Percentiles rank a stretch among this genome's conserved stretches.
Evolutionary conservation across 2,888 invertebrate species (phyloP).

Genomic region (Drosophila parthenogenetica): DNA sequence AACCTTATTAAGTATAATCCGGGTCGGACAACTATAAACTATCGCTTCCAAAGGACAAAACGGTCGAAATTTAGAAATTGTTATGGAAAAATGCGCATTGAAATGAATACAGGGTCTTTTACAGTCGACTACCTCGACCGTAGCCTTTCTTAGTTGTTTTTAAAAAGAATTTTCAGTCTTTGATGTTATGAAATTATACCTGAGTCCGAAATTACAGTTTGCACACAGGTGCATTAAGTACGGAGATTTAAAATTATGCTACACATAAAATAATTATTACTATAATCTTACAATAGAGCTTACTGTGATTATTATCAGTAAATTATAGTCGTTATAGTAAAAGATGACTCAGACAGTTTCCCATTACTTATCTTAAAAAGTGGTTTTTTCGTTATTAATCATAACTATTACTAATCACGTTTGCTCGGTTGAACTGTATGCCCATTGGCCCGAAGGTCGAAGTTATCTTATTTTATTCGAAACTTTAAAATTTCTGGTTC

Average conservation of each 20-base stretch:
- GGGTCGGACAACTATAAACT: no score
- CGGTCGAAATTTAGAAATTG: no score
- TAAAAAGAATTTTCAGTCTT: constrained; percentile 20
- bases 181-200: constrained; percentile 33
- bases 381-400: constrained; percentile 16
- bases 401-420: constrained; percentile 17
- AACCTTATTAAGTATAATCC: no score
- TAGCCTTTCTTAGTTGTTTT: no score
- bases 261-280: neutral
- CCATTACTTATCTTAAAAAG: constrained; percentile 15
- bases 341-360: constrained; percentile 9
- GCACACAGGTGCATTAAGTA: neutral
- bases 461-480: constrained; percentile 5
- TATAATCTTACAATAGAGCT: neutral
- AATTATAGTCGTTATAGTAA: constrained; percentile 19
- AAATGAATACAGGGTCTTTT: no score
- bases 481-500: constrained; percentile 9
- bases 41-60: no score
- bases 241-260: constrained; percentile 4
- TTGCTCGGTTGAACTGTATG: constrained; percentile 11
- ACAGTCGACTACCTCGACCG: no score
- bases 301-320: constrained; percentile 4
- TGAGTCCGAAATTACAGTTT: constrained; percentile 11
- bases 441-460: neutral
- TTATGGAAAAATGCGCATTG: no score